phyloP scores from a whole-genome alignment of 2,888 invertebrate species.

The Autographa gamma region DNA sequence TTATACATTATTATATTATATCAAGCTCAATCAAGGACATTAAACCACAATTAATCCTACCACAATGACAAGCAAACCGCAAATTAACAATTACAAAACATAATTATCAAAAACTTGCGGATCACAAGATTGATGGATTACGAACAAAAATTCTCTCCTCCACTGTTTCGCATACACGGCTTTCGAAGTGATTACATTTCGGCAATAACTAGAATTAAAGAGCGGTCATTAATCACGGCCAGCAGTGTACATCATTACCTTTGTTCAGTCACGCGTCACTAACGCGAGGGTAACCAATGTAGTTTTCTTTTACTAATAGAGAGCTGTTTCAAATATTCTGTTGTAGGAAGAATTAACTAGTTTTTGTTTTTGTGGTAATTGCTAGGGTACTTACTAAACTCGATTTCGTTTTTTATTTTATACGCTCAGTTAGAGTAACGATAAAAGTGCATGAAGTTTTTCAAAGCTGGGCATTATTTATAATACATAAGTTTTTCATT shows the following conservation, averaged over 20 bases:
- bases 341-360: background rate
- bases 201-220: conserved; percentile 78
- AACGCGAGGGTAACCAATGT: conserved; percentile 29
- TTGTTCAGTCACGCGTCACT: conserved; percentile 66
- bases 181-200: conserved; percentile 75
- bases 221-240: conserved; percentile 73
- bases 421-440: too few relatives aligned
- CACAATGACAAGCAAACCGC: conserved; percentile 35
- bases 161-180: conserved; percentile 59
- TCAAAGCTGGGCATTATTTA: too few relatives aligned
- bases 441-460: too few relatives aligned
- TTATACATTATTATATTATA: too few relatives aligned
- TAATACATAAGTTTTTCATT: too few relatives aligned
- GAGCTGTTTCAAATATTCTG: background rate
- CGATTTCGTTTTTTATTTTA: too few relatives aligned
- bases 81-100: conserved; percentile 48
- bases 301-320: conserved; percentile 23
- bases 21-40: background rate
- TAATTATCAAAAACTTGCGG: conserved; percentile 55
- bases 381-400: too few relatives aligned
- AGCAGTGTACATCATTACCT: conserved; percentile 70
- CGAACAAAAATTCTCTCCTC: conserved; percentile 52
- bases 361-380: background rate
- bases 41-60: conserved; percentile 17
- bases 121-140: conserved; percentile 69